Evolutionary conservation across 2,888 invertebrate genomes (phyloP).

Genomic region (Hydropsyche betteni): DNA sequence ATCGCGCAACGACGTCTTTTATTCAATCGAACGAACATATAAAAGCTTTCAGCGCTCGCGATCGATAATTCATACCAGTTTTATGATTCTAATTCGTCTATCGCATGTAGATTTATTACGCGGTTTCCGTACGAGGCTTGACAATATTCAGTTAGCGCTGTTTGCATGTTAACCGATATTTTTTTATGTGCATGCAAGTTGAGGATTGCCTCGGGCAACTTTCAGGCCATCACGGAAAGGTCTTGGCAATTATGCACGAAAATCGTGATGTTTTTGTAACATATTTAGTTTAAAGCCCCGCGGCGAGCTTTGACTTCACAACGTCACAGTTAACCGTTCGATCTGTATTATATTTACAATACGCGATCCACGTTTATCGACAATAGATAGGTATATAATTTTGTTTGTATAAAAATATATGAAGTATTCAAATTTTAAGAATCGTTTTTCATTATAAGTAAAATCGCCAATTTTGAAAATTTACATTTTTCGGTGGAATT

Average conservation of each 20-base stretch:
- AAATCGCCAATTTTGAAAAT: too few species aligned
- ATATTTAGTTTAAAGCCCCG: conserved; percentile 17
- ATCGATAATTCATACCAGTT: conserved; percentile 7
- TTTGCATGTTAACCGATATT: neutral
- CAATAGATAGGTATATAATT: too few species aligned
- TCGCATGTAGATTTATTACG: neutral
- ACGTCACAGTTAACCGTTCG: conserved; percentile 1
- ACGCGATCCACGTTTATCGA: too few species aligned
- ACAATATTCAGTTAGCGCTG: neutral
- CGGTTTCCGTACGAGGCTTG: neutral
- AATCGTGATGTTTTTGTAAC: conserved; percentile 36
- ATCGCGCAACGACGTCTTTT: neutral
- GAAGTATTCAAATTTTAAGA: too few species aligned
- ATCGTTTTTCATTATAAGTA: too few species aligned
- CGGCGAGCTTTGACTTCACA: conserved; percentile 11
- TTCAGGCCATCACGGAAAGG: conserved; percentile 14
- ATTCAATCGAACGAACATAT: conserved; percentile 24
- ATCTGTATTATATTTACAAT: neutral
- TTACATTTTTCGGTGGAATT: too few species aligned
- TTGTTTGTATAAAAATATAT: too few species aligned
- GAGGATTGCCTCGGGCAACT: neutral
- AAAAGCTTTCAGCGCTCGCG: conserved; percentile 18
- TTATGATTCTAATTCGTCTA: neutral
- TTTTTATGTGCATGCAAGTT: conserved; percentile 9
- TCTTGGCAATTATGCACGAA: conserved; percentile 17